Base-by-base conservation (phyloP, 2,797 vertebrate genomes). In the Anguilla obscura region DNA sequence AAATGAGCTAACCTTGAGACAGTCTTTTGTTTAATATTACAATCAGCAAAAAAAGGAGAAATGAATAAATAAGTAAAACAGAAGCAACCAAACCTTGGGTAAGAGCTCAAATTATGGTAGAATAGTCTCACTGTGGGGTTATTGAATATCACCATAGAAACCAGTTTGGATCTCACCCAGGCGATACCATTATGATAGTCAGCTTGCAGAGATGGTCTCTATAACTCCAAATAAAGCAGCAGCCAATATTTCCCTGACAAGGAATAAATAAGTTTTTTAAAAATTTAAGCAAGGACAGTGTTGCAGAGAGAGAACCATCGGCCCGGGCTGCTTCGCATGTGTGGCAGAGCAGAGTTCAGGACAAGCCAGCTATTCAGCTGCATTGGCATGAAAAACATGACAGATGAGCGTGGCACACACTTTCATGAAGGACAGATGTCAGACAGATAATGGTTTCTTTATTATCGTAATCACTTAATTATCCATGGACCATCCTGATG, bases 121-220 rank as follows among this genome's bases (percentile, higher is more conserved):
- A 10, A 56, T 50, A 76, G 54, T n/a, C 8, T 69, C 48, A 50
- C 18, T 80, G 27, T 30, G 30, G 33, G 66, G 52, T 54, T 74
- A 88, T 56, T 54, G 69, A 45, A 56, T 86, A 40, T 88, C 66
- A 21, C 83, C 52, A 74, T 54, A 85, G 66, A 88, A 88, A 85
- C 40, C 71, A 18, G 87, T 76, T 60, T 88, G 84, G 69, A 52
- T 80, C 76, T 76, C 30, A 27, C 45, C 33, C 30, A 85, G 56
- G 52, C 52, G 12, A 40, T 80, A 36, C 50, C 69, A 66, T 85
- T 85, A 79, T 85, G 71, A 71, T 27, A 66, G 84, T 48, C 66
- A 16, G 71, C 33, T 48, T 50, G 50, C 40, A 2, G 79, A 82
- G 30, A 63, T 12, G 58, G 33, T 84, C 84, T 85, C 69, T 0